Conservation (phyloP, 2,888 invertebrate species). For the Poecilobothrus nobilitatus region DNA sequence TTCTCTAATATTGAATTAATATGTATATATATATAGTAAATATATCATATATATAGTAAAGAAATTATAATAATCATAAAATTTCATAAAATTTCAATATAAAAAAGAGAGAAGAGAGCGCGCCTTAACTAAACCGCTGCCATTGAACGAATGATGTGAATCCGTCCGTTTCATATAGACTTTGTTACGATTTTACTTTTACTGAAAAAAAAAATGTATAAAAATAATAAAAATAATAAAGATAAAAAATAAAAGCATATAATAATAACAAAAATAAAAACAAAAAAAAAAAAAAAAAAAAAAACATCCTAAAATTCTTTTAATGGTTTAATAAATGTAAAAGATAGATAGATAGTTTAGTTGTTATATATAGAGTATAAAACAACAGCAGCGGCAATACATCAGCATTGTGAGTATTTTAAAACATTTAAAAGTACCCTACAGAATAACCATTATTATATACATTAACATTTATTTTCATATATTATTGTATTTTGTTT, state of each 20-base stretch:
- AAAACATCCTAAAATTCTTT: constrained; percentile 13
- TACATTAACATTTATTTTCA: constrained; percentile 3
- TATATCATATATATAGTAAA: not conserved
- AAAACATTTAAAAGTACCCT: constrained; percentile 20
- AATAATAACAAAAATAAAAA: too few species aligned
- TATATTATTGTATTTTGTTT: not conserved
- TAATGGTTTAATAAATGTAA: constrained; percentile 12
- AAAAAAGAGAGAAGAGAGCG: constrained; percentile 38
- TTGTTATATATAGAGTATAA: not conserved
- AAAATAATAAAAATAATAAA: constrained; percentile 19
- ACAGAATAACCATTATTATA: constrained; percentile 17
- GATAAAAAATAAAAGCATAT: constrained; percentile 13
- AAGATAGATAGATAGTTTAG: constrained; percentile 3
- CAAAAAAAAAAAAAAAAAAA: constrained; percentile 14
- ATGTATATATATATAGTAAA: constrained; percentile 5
- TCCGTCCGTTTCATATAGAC: constrained; percentile 40
- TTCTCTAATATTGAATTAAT: too few species aligned
- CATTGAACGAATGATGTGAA: constrained; percentile 42
- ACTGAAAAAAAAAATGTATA: constrained; percentile 21
- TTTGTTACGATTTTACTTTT: constrained; percentile 41
- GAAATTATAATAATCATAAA: constrained; percentile 2
- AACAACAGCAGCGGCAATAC: not conserved
- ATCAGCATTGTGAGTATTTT: constrained; percentile 9
- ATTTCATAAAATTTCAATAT: constrained; percentile 31
- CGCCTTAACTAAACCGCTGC: constrained; percentile 46